Evolutionary conservation across 2,888 invertebrate species (phyloP).

Genomic region (Drosophila koepferae): DNA sequence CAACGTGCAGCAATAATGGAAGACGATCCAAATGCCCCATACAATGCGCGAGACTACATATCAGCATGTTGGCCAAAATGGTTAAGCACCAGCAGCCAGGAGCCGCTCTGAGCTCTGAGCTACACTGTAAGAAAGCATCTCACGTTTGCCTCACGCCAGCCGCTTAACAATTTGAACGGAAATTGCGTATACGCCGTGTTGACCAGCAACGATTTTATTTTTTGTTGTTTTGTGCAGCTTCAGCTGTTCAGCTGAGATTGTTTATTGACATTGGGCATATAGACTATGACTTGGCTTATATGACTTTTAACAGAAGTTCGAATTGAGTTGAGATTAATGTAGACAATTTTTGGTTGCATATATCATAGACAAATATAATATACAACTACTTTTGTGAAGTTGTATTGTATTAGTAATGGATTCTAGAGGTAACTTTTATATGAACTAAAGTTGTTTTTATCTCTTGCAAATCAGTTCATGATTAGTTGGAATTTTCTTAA

Average conservation of each 20-base stretch:
- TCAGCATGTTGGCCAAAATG: conserved; percentile 26
- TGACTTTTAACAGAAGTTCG: no score
- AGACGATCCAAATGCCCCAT: conserved; percentile 23
- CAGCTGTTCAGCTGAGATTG: not conserved
- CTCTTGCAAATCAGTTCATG: no score
- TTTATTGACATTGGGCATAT: not conserved
- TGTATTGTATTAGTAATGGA: no score
- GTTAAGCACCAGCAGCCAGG: conserved; percentile 15
- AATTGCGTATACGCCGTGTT: conserved; percentile 44
- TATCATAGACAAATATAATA: no score
- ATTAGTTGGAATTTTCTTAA: no score
- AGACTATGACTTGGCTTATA: not conserved
- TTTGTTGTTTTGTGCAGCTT: conserved; percentile 6
- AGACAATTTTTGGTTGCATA: no score
- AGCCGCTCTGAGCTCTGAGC: not conserved
- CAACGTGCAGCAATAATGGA: conserved; percentile 23
- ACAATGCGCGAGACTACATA: conserved; percentile 30
- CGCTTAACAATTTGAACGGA: conserved; percentile 21
- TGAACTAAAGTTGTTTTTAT: no score
- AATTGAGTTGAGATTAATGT: no score
- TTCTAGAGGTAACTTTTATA: no score
- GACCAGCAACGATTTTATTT: conserved; percentile 3
- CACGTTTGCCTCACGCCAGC: conserved; percentile 1
- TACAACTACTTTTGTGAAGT: no score
- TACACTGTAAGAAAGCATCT: conserved; percentile 44